These are phyloP conservation scores for Stramonita haemastoma DNA, from an alignment of 2,888 invertebrate species.

Conservation along the genomic window DNA sequence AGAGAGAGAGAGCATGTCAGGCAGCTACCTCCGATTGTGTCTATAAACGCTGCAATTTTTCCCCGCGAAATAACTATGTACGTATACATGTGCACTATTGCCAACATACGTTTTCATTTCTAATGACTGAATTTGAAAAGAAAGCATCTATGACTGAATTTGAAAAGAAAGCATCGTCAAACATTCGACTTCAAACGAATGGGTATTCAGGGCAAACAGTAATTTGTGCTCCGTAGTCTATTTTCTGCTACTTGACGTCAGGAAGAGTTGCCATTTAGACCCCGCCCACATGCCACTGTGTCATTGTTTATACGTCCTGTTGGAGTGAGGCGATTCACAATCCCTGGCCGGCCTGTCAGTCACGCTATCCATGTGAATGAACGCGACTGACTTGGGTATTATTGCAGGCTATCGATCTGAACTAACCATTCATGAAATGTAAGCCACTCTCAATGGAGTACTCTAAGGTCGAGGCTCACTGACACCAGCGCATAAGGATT, in stretches of 20 bases:
- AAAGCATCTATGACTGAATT: no score
- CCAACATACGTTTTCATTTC: no score
- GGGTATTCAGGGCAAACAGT: no score
- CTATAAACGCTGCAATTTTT: no score
- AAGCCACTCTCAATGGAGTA: constrained; percentile 23
- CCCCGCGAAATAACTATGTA: no score
- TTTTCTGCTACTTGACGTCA: constrained; percentile 56
- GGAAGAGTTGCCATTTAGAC: constrained; percentile 43
- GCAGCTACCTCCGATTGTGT: no score
- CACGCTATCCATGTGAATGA: constrained; percentile 33
- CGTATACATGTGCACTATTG: no score
- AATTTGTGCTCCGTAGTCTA: not conserved
- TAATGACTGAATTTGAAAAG: no score
- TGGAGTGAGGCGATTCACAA: constrained; percentile 38
- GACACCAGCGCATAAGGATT: not conserved
- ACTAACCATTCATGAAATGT: constrained; percentile 38
- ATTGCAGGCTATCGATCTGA: constrained; percentile 38
- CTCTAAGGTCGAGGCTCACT: constrained; percentile 3
- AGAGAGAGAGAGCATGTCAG: no score
- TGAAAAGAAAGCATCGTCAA: no score
- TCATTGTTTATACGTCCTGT: constrained; percentile 46
- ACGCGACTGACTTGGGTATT: constrained; percentile 25
- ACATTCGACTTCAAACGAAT: no score
- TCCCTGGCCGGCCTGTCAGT: constrained; percentile 27
- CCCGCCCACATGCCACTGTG: constrained; percentile 48